These are phyloP conservation scores for Trachelus iudaicus DNA, from an alignment of 2,888 invertebrate species.

Conservation along the genomic window DNA sequence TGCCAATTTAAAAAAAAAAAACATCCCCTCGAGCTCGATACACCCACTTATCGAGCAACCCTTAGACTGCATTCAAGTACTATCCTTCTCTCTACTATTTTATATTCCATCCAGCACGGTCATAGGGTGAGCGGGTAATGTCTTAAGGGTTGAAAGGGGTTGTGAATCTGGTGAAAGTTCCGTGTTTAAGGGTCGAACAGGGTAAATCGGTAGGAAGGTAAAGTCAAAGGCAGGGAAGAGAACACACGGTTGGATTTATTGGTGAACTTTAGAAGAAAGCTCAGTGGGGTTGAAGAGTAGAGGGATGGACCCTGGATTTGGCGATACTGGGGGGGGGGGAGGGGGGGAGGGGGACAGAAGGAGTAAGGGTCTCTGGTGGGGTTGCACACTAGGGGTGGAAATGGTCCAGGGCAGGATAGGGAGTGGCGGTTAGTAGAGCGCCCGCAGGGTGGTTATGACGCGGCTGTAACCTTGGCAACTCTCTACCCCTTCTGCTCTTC, in stretches of 20 bases:
- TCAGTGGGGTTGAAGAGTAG: slow-evolving; percentile 16
- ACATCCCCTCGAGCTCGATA: no score
- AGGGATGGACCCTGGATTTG: slow-evolving; percentile 18
- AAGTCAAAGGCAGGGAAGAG: slow-evolving; percentile 11
- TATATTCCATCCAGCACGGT: neutral
- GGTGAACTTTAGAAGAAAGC: slow-evolving; percentile 37
- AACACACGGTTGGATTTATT: slow-evolving; percentile 35
- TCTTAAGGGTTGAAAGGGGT: neutral
- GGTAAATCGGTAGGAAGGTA: slow-evolving; percentile 2
- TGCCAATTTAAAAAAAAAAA: no score
- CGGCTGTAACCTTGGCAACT: slow-evolving; percentile 60
- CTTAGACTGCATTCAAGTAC: no score
- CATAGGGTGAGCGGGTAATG: neutral
- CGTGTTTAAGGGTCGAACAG: neutral
- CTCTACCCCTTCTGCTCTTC: slow-evolving; percentile 24
- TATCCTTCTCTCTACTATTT: no score
- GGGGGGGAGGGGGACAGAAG: neutral
- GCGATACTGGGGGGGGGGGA: neutral
- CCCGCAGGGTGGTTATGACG: slow-evolving; percentile 51
- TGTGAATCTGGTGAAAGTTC: neutral
- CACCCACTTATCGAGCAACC: no score
- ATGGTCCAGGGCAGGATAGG: slow-evolving; percentile 20
- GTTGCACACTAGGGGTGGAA: neutral
- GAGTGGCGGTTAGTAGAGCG: slow-evolving; percentile 39
- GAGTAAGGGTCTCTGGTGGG: neutral